phyloP scores from a whole-genome alignment of 2,888 invertebrate species.

The Chrysomela aeneicollis region DNA sequence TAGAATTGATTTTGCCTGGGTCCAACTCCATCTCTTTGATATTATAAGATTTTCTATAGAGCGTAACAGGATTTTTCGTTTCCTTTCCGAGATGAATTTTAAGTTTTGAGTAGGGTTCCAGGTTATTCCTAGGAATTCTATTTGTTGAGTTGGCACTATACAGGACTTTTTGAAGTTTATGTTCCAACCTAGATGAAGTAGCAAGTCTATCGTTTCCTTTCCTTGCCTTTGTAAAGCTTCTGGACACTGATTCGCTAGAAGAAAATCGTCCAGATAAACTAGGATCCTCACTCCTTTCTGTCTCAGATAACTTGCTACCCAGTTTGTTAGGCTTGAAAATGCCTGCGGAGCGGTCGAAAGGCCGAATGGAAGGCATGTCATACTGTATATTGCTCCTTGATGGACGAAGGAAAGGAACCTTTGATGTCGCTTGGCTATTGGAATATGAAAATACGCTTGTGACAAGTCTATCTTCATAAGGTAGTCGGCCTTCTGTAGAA shows the following conservation, averaged over 20 bases:
- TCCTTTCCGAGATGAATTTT: neutral
- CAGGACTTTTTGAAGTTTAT: neutral
- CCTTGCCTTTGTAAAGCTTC: neutral
- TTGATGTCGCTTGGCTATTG: conserved; percentile 28
- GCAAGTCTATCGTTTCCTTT: neutral
- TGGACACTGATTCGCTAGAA: conserved; percentile 26
- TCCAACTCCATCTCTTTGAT: neutral
- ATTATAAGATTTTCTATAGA: neutral
- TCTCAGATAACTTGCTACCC: conserved; percentile 39
- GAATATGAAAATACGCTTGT: conserved; percentile 40
- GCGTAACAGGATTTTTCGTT: neutral
- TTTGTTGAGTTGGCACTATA: neutral
- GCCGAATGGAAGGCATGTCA: no score
- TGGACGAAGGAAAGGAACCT: conserved; percentile 31
- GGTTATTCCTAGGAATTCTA: neutral
- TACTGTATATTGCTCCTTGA: conserved; percentile 30
- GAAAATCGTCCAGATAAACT: conserved; percentile 46
- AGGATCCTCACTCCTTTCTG: conserved; percentile 38
- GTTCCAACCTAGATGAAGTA: neutral
- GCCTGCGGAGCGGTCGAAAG: conserved; percentile 44
- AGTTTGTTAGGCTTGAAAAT: conserved; percentile 44
- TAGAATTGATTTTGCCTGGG: conserved; percentile 15
- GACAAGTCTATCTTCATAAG: conserved; percentile 38
- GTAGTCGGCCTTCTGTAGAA: conserved; percentile 34
- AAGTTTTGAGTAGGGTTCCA: neutral